Evolutionary conservation across 2,888 invertebrate species (phyloP).

Genomic region (Rhorus exstirpatorius): DNA sequence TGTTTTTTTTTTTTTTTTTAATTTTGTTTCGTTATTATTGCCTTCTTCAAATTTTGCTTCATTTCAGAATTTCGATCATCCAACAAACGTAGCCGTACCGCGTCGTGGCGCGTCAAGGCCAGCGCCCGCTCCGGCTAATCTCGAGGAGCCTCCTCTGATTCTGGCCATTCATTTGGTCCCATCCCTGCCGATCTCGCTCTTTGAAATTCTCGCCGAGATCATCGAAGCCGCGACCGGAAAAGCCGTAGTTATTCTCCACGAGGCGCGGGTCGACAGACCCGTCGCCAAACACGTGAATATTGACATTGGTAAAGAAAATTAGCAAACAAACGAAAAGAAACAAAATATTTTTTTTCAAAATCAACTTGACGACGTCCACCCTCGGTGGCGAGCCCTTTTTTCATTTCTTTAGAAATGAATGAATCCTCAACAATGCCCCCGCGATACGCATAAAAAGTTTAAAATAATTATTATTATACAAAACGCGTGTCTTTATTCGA

Average conservation of each 20-base stretch:
- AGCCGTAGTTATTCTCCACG: slow-evolving; percentile 78
- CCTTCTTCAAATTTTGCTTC: slow-evolving; percentile 4
- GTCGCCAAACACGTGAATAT: slow-evolving; percentile 77
- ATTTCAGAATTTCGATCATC: slow-evolving; percentile 68
- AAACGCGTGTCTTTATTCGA: no score
- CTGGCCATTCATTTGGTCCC: slow-evolving; percentile 81
- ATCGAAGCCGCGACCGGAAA: slow-evolving; percentile 78
- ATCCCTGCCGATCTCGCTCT: slow-evolving; percentile 79
- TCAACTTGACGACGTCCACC: no score
- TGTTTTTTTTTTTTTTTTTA: no score
- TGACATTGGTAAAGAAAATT: slow-evolving; percentile 81
- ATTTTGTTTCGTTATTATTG: no score
- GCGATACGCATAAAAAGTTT: no score
- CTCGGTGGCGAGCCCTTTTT: no score
- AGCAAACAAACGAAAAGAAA: slow-evolving; percentile 26
- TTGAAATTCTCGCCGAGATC: slow-evolving; percentile 79
- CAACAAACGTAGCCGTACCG: slow-evolving; percentile 76
- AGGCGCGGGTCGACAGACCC: slow-evolving; percentile 76
- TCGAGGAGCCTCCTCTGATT: slow-evolving; percentile 77
- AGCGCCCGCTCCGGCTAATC: slow-evolving; percentile 25
- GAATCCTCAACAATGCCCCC: no score
- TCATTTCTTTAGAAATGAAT: no score
- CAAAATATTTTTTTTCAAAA: no score
- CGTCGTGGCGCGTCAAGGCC: slow-evolving; percentile 62
- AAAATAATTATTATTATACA: neutral